These are phyloP conservation scores for Leptinotarsa texana DNA, from an alignment of 1,140 invertebrate species.

Conservation along the genomic window DNA sequence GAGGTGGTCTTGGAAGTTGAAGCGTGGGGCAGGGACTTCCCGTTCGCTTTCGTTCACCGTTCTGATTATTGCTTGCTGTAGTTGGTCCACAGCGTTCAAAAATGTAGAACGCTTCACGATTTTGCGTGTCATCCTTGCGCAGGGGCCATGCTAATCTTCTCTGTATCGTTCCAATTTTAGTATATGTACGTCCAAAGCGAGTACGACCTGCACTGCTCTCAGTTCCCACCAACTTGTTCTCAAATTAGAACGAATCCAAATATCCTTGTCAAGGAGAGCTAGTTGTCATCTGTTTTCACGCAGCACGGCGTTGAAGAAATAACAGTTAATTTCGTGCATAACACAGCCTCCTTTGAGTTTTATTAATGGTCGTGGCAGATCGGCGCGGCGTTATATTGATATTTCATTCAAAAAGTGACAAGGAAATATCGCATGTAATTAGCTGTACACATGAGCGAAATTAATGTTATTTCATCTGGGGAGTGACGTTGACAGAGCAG, in stretches of 20 bases:
- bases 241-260: neutral
- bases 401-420: constrained; percentile 30
- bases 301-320: neutral
- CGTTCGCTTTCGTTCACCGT: too few species aligned
- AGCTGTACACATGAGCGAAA: constrained; percentile 37
- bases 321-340: constrained; percentile 11
- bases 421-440: constrained; percentile 40
- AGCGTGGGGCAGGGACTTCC: too few species aligned
- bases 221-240: too few species aligned
- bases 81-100: too few species aligned
- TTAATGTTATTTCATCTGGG: constrained; percentile 35
- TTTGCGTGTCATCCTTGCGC: constrained; percentile 91
- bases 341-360: constrained; percentile 10
- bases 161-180: constrained; percentile 88
- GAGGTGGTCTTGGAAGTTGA: too few species aligned
- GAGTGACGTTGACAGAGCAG: constrained; percentile 49
- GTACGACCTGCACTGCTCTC: constrained; percentile 54
- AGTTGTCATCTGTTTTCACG: neutral
- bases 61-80: too few species aligned
- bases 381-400: constrained; percentile 12
- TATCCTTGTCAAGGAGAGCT: constrained; percentile 8
- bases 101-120: constrained; percentile 65
- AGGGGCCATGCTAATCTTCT: constrained; percentile 94
- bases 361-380: neutral
- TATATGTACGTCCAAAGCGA: constrained; percentile 78